Evolutionary conservation across 2,888 invertebrate genomes (phyloP).

Genomic region (Hedya salicella): DNA sequence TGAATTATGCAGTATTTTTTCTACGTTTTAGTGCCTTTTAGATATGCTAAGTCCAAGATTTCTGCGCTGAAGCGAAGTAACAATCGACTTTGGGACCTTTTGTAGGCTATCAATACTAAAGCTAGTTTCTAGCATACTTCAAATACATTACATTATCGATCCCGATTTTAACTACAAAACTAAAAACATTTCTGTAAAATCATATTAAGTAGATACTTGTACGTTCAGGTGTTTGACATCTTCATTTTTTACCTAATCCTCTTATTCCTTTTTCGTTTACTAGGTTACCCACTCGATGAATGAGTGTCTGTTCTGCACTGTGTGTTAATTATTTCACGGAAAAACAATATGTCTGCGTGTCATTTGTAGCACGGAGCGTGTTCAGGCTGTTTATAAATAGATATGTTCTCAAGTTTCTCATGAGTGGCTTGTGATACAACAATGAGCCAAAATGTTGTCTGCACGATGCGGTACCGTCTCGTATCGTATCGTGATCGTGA

Average conservation of each 20-base stretch:
- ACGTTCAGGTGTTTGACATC: neutral
- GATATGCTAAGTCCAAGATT: no score
- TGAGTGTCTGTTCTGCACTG: constrained; percentile 1
- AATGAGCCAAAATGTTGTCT: constrained; percentile 19
- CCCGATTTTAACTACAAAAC: neutral
- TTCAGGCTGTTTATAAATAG: constrained; percentile 38
- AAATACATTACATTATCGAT: no score
- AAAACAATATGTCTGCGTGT: constrained; percentile 31
- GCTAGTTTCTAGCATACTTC: no score
- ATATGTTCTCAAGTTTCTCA: constrained; percentile 39
- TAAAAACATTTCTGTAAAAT: neutral
- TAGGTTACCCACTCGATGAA: constrained; percentile 36
- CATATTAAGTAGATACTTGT: no score
- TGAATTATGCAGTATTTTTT: no score
- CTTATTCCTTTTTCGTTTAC: constrained; percentile 5
- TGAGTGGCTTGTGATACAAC: constrained; percentile 33
- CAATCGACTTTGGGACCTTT: no score
- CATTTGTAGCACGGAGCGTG: constrained; percentile 28
- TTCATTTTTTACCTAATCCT: neutral
- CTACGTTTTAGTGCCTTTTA: no score
- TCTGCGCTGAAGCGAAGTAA: no score
- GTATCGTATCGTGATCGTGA: constrained; percentile 2
- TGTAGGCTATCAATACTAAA: no score
- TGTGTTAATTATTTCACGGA: constrained; percentile 31
- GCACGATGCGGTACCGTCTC: neutral